Evolutionary conservation across 2,797 vertebrate species (phyloP), one percentile per base, ranked within the genome.

Genomic region (Hemibagrus guttatus): DNA sequence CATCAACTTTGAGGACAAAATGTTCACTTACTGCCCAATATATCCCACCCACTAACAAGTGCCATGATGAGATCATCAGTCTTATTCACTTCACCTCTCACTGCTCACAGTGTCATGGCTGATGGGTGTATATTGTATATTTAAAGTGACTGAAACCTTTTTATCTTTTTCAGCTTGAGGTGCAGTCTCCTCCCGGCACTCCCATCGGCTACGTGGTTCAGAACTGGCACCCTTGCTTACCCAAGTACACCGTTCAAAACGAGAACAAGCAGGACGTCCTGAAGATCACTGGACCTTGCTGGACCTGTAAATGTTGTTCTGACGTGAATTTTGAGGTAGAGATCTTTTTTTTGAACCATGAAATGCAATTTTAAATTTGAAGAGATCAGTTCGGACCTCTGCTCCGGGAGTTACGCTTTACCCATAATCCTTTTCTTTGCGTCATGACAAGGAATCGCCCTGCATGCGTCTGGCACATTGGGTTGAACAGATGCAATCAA

Each of bases 301-400:
- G 95, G n/a, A 76, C 91, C 66, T 96, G 95, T 6, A 91, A 31
- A 17, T 98, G 96, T 86, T 95, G 94, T 19, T 90, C 92, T 0
- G 96, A 97, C 69, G 78, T 97, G 61, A 78, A 96, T 81, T 97
- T 97, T 91, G 93, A 97, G 94, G 96, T 97, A 92, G 52, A 39
- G 35, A 39, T 39, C 4, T 39, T 39, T 39, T 74, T 17, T 69
- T 6, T 39, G 1, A 31, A 66, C 11, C 54, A n/a, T n/a, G n/a
- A n/a, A n/a, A n/a, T n/a, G n/a, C n/a, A n/a, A n/a, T n/a, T n/a
- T 39, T 39, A 39, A 39, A 39, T 39, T 1, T 39, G 35, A 39
- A 39, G 35, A 39, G 35, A 39, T 39, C 35, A 4, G 35, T 39
- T 39, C 35, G 35, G 35, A 39, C 35, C 35, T 39, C 35, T 39